These are phyloP conservation scores for Chaetodon trifascialis DNA, from an alignment of 2,113 vertebrate genomes.

Conservation along the genomic window DNA sequence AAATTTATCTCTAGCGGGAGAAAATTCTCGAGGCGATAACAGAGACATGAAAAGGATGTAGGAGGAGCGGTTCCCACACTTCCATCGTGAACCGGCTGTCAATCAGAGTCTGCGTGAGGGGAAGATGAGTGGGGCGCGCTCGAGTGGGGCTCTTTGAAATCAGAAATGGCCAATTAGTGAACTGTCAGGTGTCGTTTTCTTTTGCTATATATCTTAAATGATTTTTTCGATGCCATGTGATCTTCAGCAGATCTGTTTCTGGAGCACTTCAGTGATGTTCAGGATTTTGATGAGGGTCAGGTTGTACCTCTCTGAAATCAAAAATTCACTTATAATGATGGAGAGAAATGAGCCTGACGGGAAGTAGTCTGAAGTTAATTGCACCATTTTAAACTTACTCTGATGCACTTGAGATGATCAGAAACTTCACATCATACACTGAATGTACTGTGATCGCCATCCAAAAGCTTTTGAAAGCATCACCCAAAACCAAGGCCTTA, in stretches of 20 bases:
- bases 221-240: conserved; percentile 29
- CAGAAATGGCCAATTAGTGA: conserved; percentile 78
- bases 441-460: conserved; percentile 25
- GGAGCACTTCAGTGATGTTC: conserved; percentile 47
- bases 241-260: conserved; percentile 45
- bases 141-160: conserved; percentile 67
- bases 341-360: conserved; percentile 11
- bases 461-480: conserved; percentile 41
- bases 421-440: conserved; percentile 29
- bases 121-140: conserved; percentile 33
- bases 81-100: conserved; percentile 70
- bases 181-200: conserved; percentile 72
- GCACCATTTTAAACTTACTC: conserved; percentile 30
- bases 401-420: conserved; percentile 53
- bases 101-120: conserved; percentile 50
- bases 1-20: conserved; percentile 56
- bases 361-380: conserved; percentile 45
- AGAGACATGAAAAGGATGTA: conserved; percentile 72
- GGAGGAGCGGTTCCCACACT: conserved; percentile 58
- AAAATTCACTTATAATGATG: conserved; percentile 23
- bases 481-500: conserved; percentile 28
- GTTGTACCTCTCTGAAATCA: conserved; percentile 34
- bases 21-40: conserved; percentile 72
- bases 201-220: conserved; percentile 34
- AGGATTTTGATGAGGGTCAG: conserved; percentile 58